Conservation (phyloP, 2,113 vertebrate genomes). For the Anser brachyrhynchus region DNA sequence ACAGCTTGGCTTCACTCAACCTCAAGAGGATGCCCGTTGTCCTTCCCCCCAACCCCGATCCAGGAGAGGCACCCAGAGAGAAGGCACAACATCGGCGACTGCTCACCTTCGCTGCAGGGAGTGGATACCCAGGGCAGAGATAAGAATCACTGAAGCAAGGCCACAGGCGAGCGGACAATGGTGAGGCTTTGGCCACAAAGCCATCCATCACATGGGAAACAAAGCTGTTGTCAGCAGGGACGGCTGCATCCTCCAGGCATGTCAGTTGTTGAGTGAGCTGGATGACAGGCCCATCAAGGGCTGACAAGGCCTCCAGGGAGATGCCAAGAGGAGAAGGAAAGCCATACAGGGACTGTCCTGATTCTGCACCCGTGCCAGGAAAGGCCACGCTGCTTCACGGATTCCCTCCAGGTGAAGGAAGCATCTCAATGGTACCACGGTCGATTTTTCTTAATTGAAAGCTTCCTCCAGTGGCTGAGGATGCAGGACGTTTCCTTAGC, state of each 20-base stretch:
- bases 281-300: constrained; percentile 54
- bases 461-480: not conserved
- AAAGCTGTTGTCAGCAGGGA: constrained; percentile 83
- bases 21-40: not conserved
- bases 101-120: constrained; percentile 67
- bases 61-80: not conserved
- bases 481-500: not conserved
- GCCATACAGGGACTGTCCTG: rapidly evolving
- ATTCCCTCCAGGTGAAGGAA: not conserved
- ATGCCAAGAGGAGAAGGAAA: constrained; percentile 27
- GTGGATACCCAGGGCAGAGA: constrained; percentile 73
- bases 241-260: constrained; percentile 75
- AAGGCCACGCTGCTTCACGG: not conserved
- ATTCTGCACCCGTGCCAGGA: not conserved
- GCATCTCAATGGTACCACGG: not conserved
- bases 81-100: constrained; percentile 29
- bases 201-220: constrained; percentile 83
- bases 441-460: not conserved
- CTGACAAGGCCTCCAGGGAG: constrained; percentile 27
- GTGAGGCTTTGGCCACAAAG: constrained; percentile 67
- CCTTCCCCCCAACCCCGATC: not conserved
- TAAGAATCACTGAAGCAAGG: constrained; percentile 75
- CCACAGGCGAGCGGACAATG: constrained; percentile 76
- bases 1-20: constrained; percentile 3
- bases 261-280: constrained; percentile 53